phyloP scores from a whole-genome alignment of 2,888 invertebrate genomes.

The Plagodis pulveraria region DNA sequence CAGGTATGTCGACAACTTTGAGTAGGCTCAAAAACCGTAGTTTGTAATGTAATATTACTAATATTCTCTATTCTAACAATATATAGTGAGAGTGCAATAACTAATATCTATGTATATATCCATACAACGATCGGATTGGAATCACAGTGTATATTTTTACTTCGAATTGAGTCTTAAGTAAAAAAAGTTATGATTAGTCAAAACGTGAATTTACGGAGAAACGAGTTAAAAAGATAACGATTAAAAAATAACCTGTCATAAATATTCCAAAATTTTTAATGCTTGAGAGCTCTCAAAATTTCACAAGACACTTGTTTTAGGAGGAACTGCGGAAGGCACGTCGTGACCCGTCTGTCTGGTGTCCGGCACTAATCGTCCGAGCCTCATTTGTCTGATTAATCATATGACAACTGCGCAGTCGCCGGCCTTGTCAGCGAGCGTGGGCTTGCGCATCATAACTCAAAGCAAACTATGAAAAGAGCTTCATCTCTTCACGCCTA shows the following conservation, averaged over 20 bases:
- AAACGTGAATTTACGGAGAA: neutral
- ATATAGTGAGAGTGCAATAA: no score
- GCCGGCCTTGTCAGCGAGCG: conserved; percentile 72
- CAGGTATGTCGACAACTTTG: conserved; percentile 52
- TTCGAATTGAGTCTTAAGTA: no score
- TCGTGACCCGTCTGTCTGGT: conserved; percentile 49
- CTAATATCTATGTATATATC: no score
- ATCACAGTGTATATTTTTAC: no score
- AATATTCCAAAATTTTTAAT: neutral
- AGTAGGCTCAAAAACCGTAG: conserved; percentile 56
- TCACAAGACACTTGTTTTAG: conserved; percentile 7
- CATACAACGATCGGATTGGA: no score
- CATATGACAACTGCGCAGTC: conserved; percentile 80
- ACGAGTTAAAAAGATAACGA: neutral
- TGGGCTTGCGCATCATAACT: conserved; percentile 75
- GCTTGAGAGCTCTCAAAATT: neutral
- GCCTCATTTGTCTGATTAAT: conserved; percentile 78
- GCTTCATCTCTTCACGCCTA: conserved; percentile 60
- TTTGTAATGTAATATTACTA: conserved; percentile 28
- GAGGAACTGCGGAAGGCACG: conserved; percentile 6
- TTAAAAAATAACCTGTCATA: conserved; percentile 4
- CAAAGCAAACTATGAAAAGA: conserved; percentile 49
- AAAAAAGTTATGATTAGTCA: neutral
- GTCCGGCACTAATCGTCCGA: conserved; percentile 74
- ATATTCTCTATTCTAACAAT: no score